Percentiles rank a stretch among this genome's conserved stretches.
Conservation (phyloP, 2,888 invertebrate species). For the Cephalotes varians region DNA sequence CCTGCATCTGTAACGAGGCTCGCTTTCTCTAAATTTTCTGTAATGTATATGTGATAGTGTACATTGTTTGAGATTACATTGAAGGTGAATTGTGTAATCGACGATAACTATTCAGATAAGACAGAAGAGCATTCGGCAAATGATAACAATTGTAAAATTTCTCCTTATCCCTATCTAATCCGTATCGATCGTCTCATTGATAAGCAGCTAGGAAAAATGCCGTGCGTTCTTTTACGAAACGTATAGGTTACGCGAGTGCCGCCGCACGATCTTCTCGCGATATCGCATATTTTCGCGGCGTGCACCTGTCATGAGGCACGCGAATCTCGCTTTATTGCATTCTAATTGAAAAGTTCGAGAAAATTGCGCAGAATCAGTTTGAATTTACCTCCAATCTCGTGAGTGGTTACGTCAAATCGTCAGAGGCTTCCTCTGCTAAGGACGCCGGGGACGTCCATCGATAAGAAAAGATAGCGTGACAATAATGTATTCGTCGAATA, state of each 20-base stretch:
- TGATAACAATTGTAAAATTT: background rate
- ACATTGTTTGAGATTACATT: constrained; percentile 15
- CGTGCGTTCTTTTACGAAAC: background rate
- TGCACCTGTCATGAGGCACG: background rate
- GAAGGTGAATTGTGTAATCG: background rate
- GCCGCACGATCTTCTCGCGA: too few relatives aligned
- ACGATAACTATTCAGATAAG: constrained; percentile 7
- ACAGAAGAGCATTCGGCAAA: background rate
- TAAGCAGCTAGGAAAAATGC: background rate
- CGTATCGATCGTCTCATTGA: background rate
- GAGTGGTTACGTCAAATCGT: background rate
- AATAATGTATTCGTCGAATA: background rate
- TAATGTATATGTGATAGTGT: background rate
- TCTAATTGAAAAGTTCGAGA: background rate
- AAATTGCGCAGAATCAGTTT: background rate
- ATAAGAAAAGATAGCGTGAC: background rate
- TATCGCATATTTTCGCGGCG: background rate
- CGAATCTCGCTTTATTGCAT: background rate
- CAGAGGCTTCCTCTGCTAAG: background rate
- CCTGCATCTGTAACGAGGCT: background rate
- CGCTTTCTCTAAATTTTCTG: constrained; percentile 5
- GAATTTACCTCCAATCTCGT: constrained; percentile 39
- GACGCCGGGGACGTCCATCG: background rate
- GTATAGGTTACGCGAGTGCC: background rate
- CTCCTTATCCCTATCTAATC: background rate